Evolutionary conservation across 1,140 invertebrate genomes (phyloP).

Genomic region (Drosophila elegans): DNA sequence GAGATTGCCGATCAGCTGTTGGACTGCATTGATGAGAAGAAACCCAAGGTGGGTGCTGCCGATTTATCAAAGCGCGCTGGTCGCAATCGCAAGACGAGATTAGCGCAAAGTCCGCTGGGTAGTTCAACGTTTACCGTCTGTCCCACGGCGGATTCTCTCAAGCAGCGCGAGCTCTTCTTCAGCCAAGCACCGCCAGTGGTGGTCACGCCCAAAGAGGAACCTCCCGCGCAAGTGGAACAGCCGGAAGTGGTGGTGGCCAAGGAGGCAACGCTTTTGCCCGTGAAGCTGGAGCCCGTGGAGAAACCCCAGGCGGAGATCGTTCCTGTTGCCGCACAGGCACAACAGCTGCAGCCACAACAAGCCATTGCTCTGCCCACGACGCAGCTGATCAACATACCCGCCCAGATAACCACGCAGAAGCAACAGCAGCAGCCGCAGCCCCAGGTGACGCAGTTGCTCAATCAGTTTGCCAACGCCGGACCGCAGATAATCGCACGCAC

Average conservation of each 20-base stretch:
- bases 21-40: constrained; percentile 71
- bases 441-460: constrained; percentile 63
- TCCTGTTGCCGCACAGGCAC: constrained; percentile 9
- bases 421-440: constrained; percentile 38
- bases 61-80: constrained; percentile 46
- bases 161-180: constrained; percentile 63
- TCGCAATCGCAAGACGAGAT: constrained; percentile 51
- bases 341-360: constrained; percentile 18
- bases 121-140: constrained; percentile 58
- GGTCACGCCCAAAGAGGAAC: constrained; percentile 34
- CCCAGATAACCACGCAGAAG: constrained; percentile 65
- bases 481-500: constrained; percentile 64
- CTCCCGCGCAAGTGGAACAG: constrained; percentile 1
- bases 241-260: constrained; percentile 5
- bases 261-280: constrained; percentile 1
- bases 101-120: constrained; percentile 36
- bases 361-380: constrained; percentile 32
- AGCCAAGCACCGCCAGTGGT: constrained; percentile 48
- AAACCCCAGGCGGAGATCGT: constrained; percentile 20
- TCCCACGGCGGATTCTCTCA: constrained; percentile 22
- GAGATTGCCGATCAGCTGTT: constrained; percentile 70
- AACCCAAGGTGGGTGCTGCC: constrained; percentile 43
- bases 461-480: constrained; percentile 57
- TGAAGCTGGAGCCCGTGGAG: constrained; percentile 49
- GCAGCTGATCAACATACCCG: constrained; percentile 69